Conservation (phyloP, 2,888 invertebrate species). For the Isotomurus palustris region DNA sequence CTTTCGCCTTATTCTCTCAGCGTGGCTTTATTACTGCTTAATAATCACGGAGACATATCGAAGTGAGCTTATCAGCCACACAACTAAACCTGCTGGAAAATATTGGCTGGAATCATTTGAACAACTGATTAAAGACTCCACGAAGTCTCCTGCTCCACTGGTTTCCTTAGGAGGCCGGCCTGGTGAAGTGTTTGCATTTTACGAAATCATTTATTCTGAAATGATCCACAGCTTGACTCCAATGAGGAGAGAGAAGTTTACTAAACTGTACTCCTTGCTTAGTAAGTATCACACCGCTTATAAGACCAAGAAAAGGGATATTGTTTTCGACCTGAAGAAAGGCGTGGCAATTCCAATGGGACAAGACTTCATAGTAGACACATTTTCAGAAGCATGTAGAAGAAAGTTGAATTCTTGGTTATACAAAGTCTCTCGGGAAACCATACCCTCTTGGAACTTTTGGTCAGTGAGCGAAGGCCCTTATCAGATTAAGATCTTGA, state of each 20-base stretch:
- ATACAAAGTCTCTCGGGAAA: background rate
- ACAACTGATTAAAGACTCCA: background rate
- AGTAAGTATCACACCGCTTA: no score
- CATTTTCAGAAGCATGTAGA: no score
- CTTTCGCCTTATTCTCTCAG: background rate
- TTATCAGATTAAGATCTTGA: background rate
- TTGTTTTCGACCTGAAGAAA: no score
- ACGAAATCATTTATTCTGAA: background rate
- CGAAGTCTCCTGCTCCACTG: background rate
- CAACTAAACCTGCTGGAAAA: background rate
- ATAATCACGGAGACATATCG: conserved; percentile 3
- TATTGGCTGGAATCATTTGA: background rate
- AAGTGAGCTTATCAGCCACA: background rate
- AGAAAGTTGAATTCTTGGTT: background rate
- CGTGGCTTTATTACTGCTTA: background rate
- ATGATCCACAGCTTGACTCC: background rate
- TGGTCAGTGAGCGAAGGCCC: background rate
- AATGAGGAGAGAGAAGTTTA: background rate
- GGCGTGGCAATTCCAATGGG: background rate
- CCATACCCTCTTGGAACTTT: background rate
- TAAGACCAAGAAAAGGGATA: no score
- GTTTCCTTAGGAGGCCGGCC: no score
- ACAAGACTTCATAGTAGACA: background rate
- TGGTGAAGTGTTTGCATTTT: background rate
- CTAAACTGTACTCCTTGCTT: background rate